Evolutionary conservation across 2,113 vertebrate genomes (phyloP), one percentile per base, ranked within the genome.

Genomic region (Strigops habroptila): DNA sequence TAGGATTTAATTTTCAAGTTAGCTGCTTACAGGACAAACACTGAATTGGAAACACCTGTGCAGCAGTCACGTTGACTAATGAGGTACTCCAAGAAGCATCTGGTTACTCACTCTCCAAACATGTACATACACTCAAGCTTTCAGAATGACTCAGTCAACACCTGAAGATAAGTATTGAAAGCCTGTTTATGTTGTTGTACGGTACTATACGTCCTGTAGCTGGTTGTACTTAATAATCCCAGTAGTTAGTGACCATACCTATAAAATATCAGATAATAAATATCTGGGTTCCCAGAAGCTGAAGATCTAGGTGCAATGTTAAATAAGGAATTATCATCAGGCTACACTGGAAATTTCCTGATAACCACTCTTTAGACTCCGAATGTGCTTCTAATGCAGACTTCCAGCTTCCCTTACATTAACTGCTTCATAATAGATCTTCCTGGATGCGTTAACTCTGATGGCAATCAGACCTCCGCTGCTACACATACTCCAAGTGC

Each of bases 381-480:
- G 1, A 76, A 85, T 22, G 67, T 51, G 88, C 74, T 95, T 91
- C 81, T 95, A 70, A 69, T 91, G 93, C 78, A 93, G 85, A 77
- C 85, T 90, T 46, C 79, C 79, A 93, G 46, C 63, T 96, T 95
- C 93, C 94, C 68, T 70, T 95, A 83, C 88, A 68, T 59, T 63
- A 57, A 18, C 63, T 90, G 70, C 44, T 96, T 73, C 94, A 94
- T 95, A 96, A 96, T 86, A 90, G 85, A 95, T 91, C 90, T 92
- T 96, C 87, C 82, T 44, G 82, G 53, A 82, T 77, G 94, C 90
- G 90, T 91, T 82, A 82, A 63, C 69, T 74, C 62, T 30, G 73
- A 86, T 68, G 88, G 91, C 68, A 73, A 79, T 80, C 90, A 87
- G 88, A 77, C 35, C 81, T 90, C 87, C 63, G n/a, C 48, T 7